Percentiles rank a stretch among this genome's conserved stretches.
Conservation (phyloP, 2,797 vertebrate species). For the Danio choprae region DNA sequence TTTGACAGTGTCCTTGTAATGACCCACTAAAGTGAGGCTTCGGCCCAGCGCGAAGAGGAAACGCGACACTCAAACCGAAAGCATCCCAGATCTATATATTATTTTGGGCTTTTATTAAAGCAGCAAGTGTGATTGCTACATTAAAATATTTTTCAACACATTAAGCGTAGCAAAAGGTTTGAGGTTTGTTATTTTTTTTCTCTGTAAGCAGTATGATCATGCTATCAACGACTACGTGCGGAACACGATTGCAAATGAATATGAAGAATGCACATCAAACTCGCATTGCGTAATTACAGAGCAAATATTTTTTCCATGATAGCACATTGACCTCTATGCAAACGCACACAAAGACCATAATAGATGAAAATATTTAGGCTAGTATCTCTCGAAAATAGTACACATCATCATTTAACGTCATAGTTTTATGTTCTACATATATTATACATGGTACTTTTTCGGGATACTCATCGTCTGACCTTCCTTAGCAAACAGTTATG, state of each 20-base stretch:
- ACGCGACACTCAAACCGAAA: not conserved
- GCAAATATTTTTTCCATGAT: not conserved
- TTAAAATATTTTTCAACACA: not conserved
- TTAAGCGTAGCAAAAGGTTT: not conserved
- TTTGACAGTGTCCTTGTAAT: conserved; percentile 63
- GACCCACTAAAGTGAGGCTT: conserved; percentile 56
- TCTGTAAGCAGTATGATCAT: not conserved
- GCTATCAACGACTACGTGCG: not conserved
- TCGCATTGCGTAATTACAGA: not conserved
- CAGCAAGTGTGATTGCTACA: not conserved
- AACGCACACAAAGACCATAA: not conserved
- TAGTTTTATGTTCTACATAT: not conserved
- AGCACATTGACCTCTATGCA: not conserved
- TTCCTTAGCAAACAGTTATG: not conserved
- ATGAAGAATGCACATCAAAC: not conserved
- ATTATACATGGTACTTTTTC: not conserved
- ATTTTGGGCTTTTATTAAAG: not conserved
- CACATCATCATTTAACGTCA: not conserved
- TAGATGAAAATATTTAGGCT: not conserved
- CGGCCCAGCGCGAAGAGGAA: conserved; percentile 13
- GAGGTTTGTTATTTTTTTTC: not conserved
- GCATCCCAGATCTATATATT: not conserved
- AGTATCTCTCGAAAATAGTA: not conserved
- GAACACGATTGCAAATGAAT: not conserved
- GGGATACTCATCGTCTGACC: not conserved